Conservation (phyloP, 2,113 vertebrate genomes). For the Empidonax traillii region DNA sequence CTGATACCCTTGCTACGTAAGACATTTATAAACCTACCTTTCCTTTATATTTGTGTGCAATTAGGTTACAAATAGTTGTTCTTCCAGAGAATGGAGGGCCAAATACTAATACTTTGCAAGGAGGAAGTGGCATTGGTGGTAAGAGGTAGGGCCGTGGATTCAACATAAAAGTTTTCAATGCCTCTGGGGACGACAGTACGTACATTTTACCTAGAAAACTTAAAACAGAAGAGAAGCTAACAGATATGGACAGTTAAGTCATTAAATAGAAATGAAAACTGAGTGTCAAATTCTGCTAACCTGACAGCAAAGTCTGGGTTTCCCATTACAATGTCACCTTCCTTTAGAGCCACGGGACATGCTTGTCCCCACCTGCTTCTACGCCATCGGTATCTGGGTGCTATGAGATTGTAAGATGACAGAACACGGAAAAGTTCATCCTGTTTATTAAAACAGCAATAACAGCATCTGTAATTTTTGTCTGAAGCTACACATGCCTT, state of each 20-base stretch:
- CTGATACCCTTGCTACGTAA: neutral
- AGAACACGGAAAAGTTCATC: slow-evolving; percentile 80
- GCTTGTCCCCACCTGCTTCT: slow-evolving; percentile 85
- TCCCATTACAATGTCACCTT: slow-evolving; percentile 80
- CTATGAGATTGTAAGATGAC: slow-evolving; percentile 70
- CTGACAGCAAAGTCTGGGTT: slow-evolving; percentile 81
- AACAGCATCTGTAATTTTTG: neutral
- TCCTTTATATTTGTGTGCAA: slow-evolving; percentile 82
- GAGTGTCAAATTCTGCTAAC: slow-evolving; percentile 65
- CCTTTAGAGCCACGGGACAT: slow-evolving; percentile 89
- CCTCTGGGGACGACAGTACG: slow-evolving; percentile 82
- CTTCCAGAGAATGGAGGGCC: slow-evolving; percentile 84
- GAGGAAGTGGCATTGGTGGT: slow-evolving; percentile 86
- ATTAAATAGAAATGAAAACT: neutral
- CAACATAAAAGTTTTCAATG: slow-evolving; percentile 77
- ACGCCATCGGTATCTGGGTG: slow-evolving; percentile 85
- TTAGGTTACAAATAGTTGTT: slow-evolving; percentile 79
- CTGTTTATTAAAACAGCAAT: slow-evolving; percentile 66
- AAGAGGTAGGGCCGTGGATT: slow-evolving; percentile 89
- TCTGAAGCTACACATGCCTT: neutral
- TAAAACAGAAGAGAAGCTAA: slow-evolving; percentile 12
- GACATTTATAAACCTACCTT: slow-evolving; percentile 56
- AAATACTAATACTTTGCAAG: slow-evolving; percentile 85
- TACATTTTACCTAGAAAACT: slow-evolving; percentile 96
- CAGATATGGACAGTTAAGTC: neutral